Evolutionary conservation across 2,113 vertebrate species (phyloP), one percentile per base, ranked within the genome.

Genomic region (Vidua chalybeata): DNA sequence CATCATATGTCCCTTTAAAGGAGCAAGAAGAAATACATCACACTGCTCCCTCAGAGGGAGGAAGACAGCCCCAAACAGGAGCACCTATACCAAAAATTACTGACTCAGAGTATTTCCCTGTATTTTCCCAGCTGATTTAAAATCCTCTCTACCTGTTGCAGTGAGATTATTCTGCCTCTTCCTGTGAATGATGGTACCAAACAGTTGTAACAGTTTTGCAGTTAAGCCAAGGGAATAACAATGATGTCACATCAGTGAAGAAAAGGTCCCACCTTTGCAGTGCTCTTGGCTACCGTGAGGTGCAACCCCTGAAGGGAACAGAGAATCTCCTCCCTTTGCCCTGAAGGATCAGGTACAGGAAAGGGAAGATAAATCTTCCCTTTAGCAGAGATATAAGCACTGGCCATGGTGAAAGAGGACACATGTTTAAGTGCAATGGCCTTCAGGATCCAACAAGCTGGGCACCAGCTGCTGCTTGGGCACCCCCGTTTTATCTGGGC

Each of bases 341-440:
- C 35, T 24, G n/a, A 28, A 30, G 33, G 56, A 37, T 35, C 68
- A 37, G 15, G 54, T 4, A 16, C 6, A 61, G 84, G 35, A 56
- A 35, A 37, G 7, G 52, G 56, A 49, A 35, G 35, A 35, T 35
- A 35, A 35, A 35, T 35, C 35, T 35, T 35, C 35, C 35, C 35
- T 35, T 35, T 35, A 35, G 35, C 35, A 35, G 5, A 64, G 56
- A 37, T 37, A 43, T 43, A 58, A 91, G 46, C 78, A 37, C 59
- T 21, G 45, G 27, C 24, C 15, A 7, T 11, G 20, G 62, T 39
- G 73, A 55, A 82, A 55, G 3, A 20, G 30, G 15, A 58, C 3
- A 0, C 26, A 19, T 0, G 0, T 51, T 58, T 31, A 48, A 21
- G 58, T 64, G 45, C 35, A 61, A 6, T 1, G 5, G 51, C 54